Evolutionary conservation across 2,113 vertebrate species (phyloP), one percentile per base, ranked within the genome.

Genomic region (Ellobius talpinus): DNA sequence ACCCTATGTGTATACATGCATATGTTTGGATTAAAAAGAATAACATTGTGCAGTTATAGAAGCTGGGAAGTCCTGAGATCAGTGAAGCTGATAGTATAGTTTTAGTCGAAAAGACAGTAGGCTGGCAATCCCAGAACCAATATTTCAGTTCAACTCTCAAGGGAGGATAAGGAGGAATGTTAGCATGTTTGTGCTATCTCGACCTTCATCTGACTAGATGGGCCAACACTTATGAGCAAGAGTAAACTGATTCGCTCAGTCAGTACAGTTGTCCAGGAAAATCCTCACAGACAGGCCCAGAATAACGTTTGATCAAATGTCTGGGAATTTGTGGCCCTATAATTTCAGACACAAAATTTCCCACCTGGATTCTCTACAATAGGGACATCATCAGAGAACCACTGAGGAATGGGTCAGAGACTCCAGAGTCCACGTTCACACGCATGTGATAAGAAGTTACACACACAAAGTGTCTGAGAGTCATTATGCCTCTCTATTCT

Each of bases 301-400:
- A 85, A 26, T 66, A 33, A 52, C 17, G 47, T 86, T 42, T 77
- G n/a, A 21, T 68, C 26, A 84, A 91, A 73, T 23, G 9, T 39
- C 21, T 50, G 33, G 31, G 3, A 7, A 65, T 39, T 39, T 47
- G 23, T 81, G 33, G 31, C 17, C 31, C 21, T 39, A 33, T 76
- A 13, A 33, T 9, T 17, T 86, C 21, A 74, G 42, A 70, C 31
- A 42, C 29, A 36, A 39, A 65, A 31, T 47, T 39, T 87, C n/a
- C 0, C 0, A 10, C 45, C 9, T 8, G 0, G 31, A 12, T 4
- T 16, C 65, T 9, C 45, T n/a, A 50, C 58, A 10, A 8, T 17
- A 50, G 23, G 42, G 5, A 74, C 24, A 74, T 23, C 7, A 47
- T 55, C 31, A 16, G 7, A 78, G 45, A 52, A 12, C 6, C 26